Evolutionary conservation across 2,113 vertebrate species (phyloP).

Genomic region (Coptodon rendalli): DNA sequence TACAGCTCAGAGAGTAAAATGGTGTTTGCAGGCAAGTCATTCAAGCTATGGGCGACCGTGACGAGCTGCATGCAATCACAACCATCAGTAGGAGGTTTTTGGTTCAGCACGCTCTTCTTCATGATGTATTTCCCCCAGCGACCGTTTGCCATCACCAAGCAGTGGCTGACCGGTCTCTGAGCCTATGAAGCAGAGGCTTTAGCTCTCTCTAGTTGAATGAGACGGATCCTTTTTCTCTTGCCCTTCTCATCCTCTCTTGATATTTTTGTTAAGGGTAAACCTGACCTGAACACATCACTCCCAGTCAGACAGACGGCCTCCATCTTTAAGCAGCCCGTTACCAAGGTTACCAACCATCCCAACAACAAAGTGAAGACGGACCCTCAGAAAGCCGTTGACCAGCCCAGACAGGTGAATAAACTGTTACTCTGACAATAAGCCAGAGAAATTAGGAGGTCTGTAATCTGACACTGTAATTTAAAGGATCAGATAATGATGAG

Average conservation of each 20-base stretch:
- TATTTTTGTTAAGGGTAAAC: constrained; percentile 80
- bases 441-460: not conserved
- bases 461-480: not conserved
- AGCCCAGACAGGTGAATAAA: constrained; percentile 87
- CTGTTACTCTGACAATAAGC: not conserved
- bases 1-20: not conserved
- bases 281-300: constrained; percentile 93
- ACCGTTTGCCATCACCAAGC: not conserved
- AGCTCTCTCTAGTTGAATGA: not conserved
- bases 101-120: not conserved
- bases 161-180: not conserved
- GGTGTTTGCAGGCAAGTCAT: not conserved
- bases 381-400: constrained; percentile 97
- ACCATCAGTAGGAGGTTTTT: not conserved
- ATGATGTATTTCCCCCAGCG: not conserved
- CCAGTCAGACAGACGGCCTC: constrained; percentile 96
- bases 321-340: constrained; percentile 97
- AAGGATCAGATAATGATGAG: not conserved
- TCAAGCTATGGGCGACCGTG: not conserved
- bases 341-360: constrained; percentile 97
- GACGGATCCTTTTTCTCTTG: not conserved
- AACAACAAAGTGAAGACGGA: constrained; percentile 99
- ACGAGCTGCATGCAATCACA: not conserved
- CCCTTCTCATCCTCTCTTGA: not conserved
- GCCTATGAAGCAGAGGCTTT: not conserved